Evolutionary conservation across 1,140 invertebrate species (phyloP), one percentile per base, ranked within the genome.

Genomic region (Drosophila busckii): DNA sequence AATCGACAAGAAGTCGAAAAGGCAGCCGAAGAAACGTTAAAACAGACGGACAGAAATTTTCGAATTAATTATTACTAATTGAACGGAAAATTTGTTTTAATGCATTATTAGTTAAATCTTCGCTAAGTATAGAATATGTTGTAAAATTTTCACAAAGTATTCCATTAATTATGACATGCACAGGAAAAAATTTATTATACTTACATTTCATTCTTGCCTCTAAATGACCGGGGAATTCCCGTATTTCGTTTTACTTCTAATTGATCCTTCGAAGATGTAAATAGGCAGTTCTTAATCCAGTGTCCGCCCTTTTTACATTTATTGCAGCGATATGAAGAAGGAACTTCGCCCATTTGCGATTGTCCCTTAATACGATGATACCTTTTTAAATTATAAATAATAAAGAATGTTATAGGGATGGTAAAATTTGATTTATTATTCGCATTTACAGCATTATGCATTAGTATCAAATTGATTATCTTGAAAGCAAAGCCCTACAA

Each of bases 151-250:
- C n/a, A n/a, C n/a, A n/a, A n/a, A n/a, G n/a, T n/a, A n/a, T n/a
- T n/a, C n/a, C n/a, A n/a, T n/a, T n/a, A n/a, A n/a, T n/a, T n/a
- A n/a, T n/a, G n/a, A n/a, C n/a, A n/a, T n/a, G n/a, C n/a, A n/a
- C n/a, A n/a, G n/a, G n/a, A n/a, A n/a, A n/a, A n/a, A 42, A 35
- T 23, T 23, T 23, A 23, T 29, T 29, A 6, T 32, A 46, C 23
- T 34, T 44, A 60, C 49, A 32, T 59, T 12, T 54, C 54, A 35
- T 44, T 34, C 5, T 54, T 53, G 13, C 96, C 94, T 93, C 98
- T 96, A 89, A 98, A 97, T 90, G 96, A 97, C 59, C 93, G 90
- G 12, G 97, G 97, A 80, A 99, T 99, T n/a, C 97, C 97, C 55
- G 97, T 98, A 82, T 94, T 96, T 78, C 96, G 93, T 78, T 95